Conservation (phyloP, 2,888 invertebrate genomes). For the Gnatocerus cornutus region DNA sequence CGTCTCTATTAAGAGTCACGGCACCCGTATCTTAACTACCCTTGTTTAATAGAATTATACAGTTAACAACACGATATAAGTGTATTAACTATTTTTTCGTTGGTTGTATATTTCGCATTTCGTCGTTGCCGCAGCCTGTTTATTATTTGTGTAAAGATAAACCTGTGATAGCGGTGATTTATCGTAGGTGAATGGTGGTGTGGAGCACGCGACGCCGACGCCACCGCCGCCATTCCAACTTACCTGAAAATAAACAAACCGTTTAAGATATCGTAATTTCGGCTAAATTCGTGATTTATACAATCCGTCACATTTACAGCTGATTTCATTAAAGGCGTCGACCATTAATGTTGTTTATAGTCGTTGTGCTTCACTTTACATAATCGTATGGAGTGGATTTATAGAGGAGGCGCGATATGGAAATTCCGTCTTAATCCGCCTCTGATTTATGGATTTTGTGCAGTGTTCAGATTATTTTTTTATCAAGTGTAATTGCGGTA, state of each 20-base stretch:
- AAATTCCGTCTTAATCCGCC: constrained; percentile 45
- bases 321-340: constrained; percentile 56
- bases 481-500: constrained; percentile 26
- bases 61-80: constrained; percentile 69
- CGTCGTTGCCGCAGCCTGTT: constrained; percentile 67
- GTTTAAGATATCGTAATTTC: constrained; percentile 48
- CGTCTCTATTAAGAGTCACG: constrained; percentile 66
- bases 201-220: constrained; percentile 61
- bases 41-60: constrained; percentile 69
- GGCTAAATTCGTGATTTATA: constrained; percentile 43
- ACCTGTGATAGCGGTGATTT: constrained; percentile 64
- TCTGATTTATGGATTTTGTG: constrained; percentile 49
- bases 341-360: constrained; percentile 51
- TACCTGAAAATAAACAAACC: constrained; percentile 58
- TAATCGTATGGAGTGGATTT: constrained; percentile 55
- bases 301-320: constrained; percentile 48
- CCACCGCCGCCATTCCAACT: constrained; percentile 54
- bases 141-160: constrained; percentile 70
- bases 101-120: constrained; percentile 59
- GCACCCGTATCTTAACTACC: constrained; percentile 68
- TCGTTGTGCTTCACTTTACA: constrained; percentile 53
- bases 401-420: constrained; percentile 51
- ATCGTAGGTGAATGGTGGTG: constrained; percentile 55
- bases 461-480: constrained; percentile 8
- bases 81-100: constrained; percentile 62